phyloP scores from a whole-genome alignment of 2,113 vertebrate genomes.

The Elachura formosa region DNA sequence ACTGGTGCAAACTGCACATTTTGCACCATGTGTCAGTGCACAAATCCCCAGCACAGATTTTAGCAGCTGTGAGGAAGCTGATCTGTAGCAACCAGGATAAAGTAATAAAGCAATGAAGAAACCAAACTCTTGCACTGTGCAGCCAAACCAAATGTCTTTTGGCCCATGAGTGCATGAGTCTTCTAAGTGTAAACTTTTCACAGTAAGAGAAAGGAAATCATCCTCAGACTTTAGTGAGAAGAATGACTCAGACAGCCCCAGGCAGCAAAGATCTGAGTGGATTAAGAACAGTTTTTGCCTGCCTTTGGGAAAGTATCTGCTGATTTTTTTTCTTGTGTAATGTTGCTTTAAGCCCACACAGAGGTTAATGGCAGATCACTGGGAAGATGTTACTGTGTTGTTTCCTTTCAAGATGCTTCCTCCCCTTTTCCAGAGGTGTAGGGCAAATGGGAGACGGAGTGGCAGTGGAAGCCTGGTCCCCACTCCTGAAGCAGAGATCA shows the following conservation, averaged over 20 bases:
- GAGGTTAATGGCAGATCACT: not conserved
- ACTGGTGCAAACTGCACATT: not conserved
- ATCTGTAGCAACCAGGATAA: not conserved
- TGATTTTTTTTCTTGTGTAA: not conserved
- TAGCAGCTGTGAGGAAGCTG: not conserved
- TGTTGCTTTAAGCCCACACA: not conserved
- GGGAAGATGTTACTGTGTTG: not conserved
- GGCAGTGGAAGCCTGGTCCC: not conserved
- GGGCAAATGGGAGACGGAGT: not conserved
- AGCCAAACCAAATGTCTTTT: not conserved
- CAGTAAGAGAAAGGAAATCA: not conserved
- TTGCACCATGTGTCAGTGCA: not conserved
- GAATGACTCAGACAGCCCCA: constrained; percentile 25
- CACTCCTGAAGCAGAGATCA: not conserved
- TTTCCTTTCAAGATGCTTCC: not conserved
- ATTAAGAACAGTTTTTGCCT: not conserved
- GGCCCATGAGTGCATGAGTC: not conserved
- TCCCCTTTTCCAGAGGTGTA: not conserved
- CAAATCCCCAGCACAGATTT: not conserved
- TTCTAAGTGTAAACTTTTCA: not conserved
- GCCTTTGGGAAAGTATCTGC: not conserved
- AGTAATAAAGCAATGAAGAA: not conserved
- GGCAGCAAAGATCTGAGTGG: not conserved
- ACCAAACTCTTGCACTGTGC: not conserved
- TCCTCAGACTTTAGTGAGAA: not conserved